Conservation (phyloP, 2,888 invertebrate species). For the Pollenia labialis region DNA sequence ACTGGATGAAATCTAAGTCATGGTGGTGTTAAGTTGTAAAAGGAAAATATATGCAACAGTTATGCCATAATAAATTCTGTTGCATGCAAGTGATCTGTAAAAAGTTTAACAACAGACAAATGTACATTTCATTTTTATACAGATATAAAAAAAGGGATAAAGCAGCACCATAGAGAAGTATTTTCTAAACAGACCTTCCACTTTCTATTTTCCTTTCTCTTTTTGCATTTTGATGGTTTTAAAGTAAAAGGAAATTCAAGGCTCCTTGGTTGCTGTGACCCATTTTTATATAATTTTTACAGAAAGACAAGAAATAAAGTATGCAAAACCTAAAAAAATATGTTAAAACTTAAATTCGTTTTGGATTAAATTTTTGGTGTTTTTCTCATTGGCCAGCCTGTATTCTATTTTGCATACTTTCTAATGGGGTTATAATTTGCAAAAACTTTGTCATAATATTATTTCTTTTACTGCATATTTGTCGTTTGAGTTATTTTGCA, state of each 20-base stretch:
- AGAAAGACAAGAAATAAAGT: neutral
- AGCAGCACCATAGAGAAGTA: neutral
- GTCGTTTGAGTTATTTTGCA: slow-evolving; percentile 43
- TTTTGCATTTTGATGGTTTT: slow-evolving; percentile 17
- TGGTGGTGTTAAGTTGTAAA: slow-evolving; percentile 4
- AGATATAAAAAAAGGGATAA: neutral
- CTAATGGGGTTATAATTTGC: slow-evolving; percentile 36
- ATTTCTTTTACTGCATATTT: slow-evolving; percentile 29
- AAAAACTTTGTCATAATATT: slow-evolving; percentile 17
- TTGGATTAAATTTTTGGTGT: neutral
- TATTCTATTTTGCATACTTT: neutral
- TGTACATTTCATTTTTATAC: slow-evolving; percentile 51
- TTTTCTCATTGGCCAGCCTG: neutral
- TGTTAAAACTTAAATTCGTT: neutral
- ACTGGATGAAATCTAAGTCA: slow-evolving; percentile 12
- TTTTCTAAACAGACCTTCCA: neutral
- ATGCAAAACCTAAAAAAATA: neutral
- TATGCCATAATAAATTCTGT: slow-evolving; percentile 55
- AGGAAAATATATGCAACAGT: slow-evolving; percentile 58
- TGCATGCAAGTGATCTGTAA: slow-evolving; percentile 59
- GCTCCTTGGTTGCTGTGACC: slow-evolving; percentile 35
- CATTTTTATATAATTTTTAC: slow-evolving; percentile 17
- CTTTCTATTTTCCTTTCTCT: slow-evolving; percentile 12
- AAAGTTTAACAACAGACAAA: slow-evolving; percentile 53
- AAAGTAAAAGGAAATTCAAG: slow-evolving; percentile 39